Conservation (phyloP, 2,797 vertebrate genomes). For the Lacerta viridis region DNA sequence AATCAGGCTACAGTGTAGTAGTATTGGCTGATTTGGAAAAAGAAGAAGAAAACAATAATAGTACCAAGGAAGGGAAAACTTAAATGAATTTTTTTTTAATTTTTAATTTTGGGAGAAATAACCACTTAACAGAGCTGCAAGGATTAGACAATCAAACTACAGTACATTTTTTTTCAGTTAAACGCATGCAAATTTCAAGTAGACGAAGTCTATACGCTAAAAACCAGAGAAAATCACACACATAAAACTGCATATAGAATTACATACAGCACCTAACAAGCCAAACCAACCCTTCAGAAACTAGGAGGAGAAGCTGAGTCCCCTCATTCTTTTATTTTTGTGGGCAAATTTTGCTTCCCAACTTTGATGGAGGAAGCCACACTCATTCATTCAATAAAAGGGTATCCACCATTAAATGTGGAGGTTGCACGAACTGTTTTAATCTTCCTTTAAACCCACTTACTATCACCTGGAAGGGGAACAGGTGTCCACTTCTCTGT, state of each 20-base stretch:
- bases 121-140: neutral
- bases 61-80: neutral
- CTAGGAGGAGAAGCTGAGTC: neutral
- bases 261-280: neutral
- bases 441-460: neutral
- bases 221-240: neutral
- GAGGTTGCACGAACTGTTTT: neutral
- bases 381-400: neutral
- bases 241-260: neutral
- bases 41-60: neutral
- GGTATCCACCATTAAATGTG: neutral
- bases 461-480: neutral
- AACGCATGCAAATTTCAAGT: conserved; percentile 9
- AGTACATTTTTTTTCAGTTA: neutral
- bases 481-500: neutral
- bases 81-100: too few relatives aligned
- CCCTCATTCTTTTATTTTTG: neutral
- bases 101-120: neutral
- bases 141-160: neutral
- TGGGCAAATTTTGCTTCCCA: neutral
- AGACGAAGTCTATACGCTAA: neutral
- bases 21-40: neutral
- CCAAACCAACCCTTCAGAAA: neutral
- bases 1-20: too few relatives aligned
- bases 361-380: neutral